These are phyloP conservation scores for Torymus texanus DNA, from an alignment of 2,888 invertebrate genomes.

Conservation along the genomic window DNA sequence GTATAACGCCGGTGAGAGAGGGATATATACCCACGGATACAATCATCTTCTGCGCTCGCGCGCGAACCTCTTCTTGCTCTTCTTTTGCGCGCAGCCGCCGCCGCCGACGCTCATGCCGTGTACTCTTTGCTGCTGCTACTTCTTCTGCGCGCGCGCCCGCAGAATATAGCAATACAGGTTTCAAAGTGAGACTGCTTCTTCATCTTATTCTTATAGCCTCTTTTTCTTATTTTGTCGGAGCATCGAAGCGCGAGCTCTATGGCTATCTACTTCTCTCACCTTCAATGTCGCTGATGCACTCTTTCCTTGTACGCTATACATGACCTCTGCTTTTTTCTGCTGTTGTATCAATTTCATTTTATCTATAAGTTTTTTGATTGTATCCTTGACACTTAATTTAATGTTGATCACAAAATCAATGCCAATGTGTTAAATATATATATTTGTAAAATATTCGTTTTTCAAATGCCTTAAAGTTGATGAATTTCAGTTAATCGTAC, in stretches of 20 bases:
- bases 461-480: too few relatives aligned
- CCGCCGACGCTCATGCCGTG: not conserved
- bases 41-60: constrained; percentile 59
- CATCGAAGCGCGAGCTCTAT: not conserved
- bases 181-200: constrained; percentile 12
- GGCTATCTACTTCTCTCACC: not conserved
- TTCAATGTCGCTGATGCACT: not conserved
- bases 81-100: constrained; percentile 27
- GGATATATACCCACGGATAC: constrained; percentile 62
- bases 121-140: constrained; percentile 6
- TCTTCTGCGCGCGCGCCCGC: constrained; percentile 17
- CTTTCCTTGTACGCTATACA: too few relatives aligned
- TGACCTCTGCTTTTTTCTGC: too few relatives aligned
- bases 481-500: too few relatives aligned
- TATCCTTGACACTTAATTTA: too few relatives aligned
- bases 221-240: not conserved
- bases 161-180: constrained; percentile 27
- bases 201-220: not conserved
- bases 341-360: too few relatives aligned
- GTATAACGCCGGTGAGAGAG: constrained; percentile 31
- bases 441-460: too few relatives aligned
- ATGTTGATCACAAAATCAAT: too few relatives aligned
- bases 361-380: too few relatives aligned
- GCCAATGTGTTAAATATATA: too few relatives aligned
- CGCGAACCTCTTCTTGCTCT: constrained; percentile 11